Percentiles rank a stretch among this genome's conserved stretches.
Evolutionary conservation across 2,113 vertebrate genomes (phyloP).

Genomic region (Gorsachius goisagi): DNA sequence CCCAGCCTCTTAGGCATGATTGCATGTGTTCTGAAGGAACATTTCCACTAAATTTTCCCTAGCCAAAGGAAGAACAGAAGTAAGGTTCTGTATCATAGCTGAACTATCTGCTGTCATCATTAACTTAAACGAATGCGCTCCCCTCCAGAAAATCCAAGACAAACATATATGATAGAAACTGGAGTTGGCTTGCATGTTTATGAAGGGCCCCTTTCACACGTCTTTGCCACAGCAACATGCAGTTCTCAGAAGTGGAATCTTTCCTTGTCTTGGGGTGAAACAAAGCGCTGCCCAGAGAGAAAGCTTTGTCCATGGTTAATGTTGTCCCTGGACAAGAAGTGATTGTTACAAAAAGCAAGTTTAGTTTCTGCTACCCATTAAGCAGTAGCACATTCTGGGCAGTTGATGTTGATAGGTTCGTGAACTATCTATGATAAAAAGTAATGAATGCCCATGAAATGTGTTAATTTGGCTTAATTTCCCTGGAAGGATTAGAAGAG

Average conservation of each 20-base stretch:
- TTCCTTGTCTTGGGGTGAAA: not conserved
- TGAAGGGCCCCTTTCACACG: not conserved
- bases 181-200: not conserved
- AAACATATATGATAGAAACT: not conserved
- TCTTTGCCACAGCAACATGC: not conserved
- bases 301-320: not conserved
- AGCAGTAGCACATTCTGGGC: not conserved
- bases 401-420: not conserved
- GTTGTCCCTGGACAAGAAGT: not conserved
- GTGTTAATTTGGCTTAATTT: conserved; percentile 21
- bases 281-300: not conserved
- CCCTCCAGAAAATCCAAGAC: not conserved
- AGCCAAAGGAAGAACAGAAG: not conserved
- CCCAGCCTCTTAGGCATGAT: not conserved
- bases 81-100: not conserved
- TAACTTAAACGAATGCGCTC: not conserved
- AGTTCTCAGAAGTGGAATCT: not conserved
- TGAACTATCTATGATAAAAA: not conserved
- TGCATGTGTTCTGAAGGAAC: not conserved
- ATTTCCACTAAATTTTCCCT: not conserved
- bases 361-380: not conserved
- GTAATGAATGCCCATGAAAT: not conserved
- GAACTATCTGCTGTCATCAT: not conserved
- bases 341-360: not conserved
- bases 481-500: conserved; percentile 9